Evolutionary conservation across 2,888 invertebrate genomes (phyloP), one percentile per base, ranked within the genome.

Genomic region (Xestoiulus laeticollis): DNA sequence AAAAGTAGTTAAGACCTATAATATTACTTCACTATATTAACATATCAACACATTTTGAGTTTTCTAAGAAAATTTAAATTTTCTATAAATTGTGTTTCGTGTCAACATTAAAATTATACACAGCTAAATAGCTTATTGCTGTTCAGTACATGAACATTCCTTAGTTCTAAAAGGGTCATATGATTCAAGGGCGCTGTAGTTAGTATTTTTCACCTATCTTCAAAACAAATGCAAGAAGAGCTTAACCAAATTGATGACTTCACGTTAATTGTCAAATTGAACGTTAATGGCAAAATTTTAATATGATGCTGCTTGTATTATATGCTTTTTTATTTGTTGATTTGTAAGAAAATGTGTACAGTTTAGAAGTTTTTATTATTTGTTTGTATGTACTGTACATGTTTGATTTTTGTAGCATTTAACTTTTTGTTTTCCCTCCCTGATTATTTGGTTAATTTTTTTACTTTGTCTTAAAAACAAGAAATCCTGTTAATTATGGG

Each of bases 261-360:
- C 10, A 22, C 0, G 26, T 68, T 26, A 26, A 68, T 26, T 68
- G 22, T 10, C 68, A 68, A 22, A n/a, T 10, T 26, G 22, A 68
- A n/a, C 68, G 26, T 68, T 68, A 22, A 68, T 68, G 68, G 26
- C 68, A 68, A 68, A 10, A 3, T 59, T 68, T 2, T 22, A 68
- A 68, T 68, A 68, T 68, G 22, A 68, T 68, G n/a, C 26, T 68
- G 26, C 68, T 26, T 26, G 68, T 68, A 26, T 68, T 12, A 68
- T 59, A n/a, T 68, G 26, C n/a, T 26, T 68, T 68, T 68, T 68
- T 26, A 68, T 68, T 68, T 68, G 68, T 68, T 22, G 10, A 68
- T 68, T 68, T 68, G 68, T 68, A 68, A 68, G 68, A 68, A 68
- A 68, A 22, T 68, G 26, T 68, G 68, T 68, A 68, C 68, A 68